Evolutionary conservation across 1,140 invertebrate genomes (phyloP).

Genomic region (Berghia stephanieae): DNA sequence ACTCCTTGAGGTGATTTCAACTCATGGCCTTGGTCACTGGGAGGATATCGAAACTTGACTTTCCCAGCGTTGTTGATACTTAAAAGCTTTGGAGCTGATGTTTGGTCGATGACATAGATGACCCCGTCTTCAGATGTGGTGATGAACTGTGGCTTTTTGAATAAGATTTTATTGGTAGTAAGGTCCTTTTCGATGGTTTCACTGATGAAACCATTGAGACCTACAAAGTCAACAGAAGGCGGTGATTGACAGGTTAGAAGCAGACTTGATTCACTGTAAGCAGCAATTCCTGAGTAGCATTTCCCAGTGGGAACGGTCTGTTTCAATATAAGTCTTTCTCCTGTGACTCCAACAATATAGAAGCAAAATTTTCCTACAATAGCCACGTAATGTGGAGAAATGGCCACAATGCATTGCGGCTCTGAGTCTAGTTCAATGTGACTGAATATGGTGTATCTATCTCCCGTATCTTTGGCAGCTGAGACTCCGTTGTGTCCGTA

Average conservation of each 20-base stretch:
- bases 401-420: slow-evolving; percentile 11
- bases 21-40: background rate
- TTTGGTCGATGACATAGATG: slow-evolving; percentile 13
- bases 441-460: background rate
- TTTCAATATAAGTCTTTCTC: slow-evolving; percentile 14
- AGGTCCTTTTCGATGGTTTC: slow-evolving; percentile 25
- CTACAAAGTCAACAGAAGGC: slow-evolving; percentile 27
- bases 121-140: slow-evolving; percentile 19
- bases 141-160: slow-evolving; percentile 12
- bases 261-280: slow-evolving; percentile 2
- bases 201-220: slow-evolving; percentile 30
- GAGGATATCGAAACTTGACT: slow-evolving; percentile 15
- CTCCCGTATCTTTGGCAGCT: background rate
- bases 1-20: slow-evolving; percentile 15
- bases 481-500: slow-evolving; percentile 18
- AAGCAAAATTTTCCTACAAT: slow-evolving; percentile 19
- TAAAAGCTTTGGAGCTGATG: background rate
- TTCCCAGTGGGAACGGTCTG: slow-evolving; percentile 22
- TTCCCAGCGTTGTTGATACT: slow-evolving; percentile 31
- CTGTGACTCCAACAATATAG: slow-evolving; percentile 9
- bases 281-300: slow-evolving; percentile 18
- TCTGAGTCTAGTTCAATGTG: slow-evolving; percentile 20
- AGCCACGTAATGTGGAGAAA: slow-evolving; percentile 16
- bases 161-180: background rate
- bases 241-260: slow-evolving; percentile 10